These are phyloP conservation scores for Ochropacha duplaris DNA, from an alignment of 2,888 invertebrate species.

Conservation along the genomic window DNA sequence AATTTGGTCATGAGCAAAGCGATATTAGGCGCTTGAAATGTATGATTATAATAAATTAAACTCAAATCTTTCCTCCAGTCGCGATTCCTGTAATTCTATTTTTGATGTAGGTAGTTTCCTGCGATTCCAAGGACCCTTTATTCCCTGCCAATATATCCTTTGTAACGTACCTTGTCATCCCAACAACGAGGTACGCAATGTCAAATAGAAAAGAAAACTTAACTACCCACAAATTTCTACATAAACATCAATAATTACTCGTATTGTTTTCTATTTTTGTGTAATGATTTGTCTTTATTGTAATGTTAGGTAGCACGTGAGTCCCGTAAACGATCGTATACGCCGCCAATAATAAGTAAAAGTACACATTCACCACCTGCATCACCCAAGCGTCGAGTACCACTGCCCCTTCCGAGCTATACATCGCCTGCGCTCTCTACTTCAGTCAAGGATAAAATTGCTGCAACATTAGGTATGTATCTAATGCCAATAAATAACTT, in stretches of 20 bases:
- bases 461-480: conserved; percentile 71
- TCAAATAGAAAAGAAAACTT: background rate
- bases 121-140: too few relatives aligned
- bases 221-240: background rate
- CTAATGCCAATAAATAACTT: conserved; percentile 4
- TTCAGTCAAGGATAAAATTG: conserved; percentile 77
- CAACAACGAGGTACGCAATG: background rate
- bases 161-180: too few relatives aligned
- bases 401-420: conserved; percentile 56
- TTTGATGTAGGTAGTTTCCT: too few relatives aligned
- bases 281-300: conserved; percentile 8
- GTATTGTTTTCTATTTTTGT: too few relatives aligned
- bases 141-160: too few relatives aligned
- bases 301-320: conserved; percentile 54
- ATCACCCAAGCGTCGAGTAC: conserved; percentile 66
- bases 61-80: too few relatives aligned
- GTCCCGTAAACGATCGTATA: conserved; percentile 70
- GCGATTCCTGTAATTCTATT: too few relatives aligned
- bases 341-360: conserved; percentile 50
- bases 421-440: conserved; percentile 70
- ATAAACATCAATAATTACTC: background rate
- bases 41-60: too few relatives aligned
- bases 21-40: too few relatives aligned
- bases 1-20: too few relatives aligned
- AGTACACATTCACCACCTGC: conserved; percentile 54